These are phyloP conservation scores for Hephaestus fuliginosus DNA, from an alignment of 2,797 vertebrate genomes.

Conservation along the genomic window DNA sequence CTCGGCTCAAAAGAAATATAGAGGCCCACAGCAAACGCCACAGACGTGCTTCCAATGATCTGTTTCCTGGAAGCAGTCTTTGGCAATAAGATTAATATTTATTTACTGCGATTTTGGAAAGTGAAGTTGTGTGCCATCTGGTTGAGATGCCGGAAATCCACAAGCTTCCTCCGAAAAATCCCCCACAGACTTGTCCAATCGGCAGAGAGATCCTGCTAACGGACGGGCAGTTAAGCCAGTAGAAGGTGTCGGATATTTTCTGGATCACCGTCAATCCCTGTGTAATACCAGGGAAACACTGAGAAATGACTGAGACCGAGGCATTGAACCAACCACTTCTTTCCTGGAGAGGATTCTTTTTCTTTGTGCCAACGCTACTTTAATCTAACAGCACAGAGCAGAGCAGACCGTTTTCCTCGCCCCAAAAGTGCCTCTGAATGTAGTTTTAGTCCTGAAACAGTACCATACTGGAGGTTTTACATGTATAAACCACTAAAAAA, in stretches of 20 bases:
- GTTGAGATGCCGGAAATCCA: constrained; percentile 57
- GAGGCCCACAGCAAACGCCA: constrained; percentile 25
- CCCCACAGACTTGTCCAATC: constrained; percentile 34
- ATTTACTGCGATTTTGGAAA: constrained; percentile 63
- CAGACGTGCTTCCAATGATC: constrained; percentile 34
- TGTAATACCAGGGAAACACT: constrained; percentile 39
- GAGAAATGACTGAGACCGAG: constrained; percentile 19
- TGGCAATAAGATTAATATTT: constrained; percentile 62
- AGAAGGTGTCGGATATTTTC: constrained; percentile 42
- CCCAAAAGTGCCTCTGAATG: background rate
- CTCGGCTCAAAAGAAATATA: constrained; percentile 29
- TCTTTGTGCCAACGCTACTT: constrained; percentile 24
- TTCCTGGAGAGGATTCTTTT: constrained; percentile 11
- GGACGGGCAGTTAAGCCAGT: constrained; percentile 41
- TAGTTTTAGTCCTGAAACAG: background rate
- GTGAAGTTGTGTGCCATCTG: constrained; percentile 52
- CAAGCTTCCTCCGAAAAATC: constrained; percentile 41
- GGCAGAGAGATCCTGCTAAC: constrained; percentile 38
- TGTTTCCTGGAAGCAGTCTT: constrained; percentile 33
- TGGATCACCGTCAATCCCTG: constrained; percentile 53
- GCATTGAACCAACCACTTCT: constrained; percentile 22
- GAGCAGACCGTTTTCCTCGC: background rate
- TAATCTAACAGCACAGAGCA: constrained; percentile 8
- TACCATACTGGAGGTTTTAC: accelerated
- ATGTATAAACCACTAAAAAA: background rate